phyloP scores from a whole-genome alignment of 2,888 invertebrate genomes.

The Parnassius smintheus region DNA sequence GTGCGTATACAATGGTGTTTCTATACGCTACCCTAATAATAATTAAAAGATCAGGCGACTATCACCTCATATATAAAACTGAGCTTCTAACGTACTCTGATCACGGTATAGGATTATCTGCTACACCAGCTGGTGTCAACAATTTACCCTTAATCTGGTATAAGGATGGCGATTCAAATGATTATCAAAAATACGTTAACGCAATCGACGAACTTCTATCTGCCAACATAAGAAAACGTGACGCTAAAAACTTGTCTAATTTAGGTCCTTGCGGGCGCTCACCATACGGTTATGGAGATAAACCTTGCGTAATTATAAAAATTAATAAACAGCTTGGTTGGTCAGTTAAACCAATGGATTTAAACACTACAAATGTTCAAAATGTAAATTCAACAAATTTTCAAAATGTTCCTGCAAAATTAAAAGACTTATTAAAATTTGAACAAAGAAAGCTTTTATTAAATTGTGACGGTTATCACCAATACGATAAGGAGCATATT shows the following conservation, averaged over 20 bases:
- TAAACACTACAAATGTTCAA: conserved; percentile 39
- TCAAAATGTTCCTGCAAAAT: conserved; percentile 45
- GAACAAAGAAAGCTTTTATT: conserved; percentile 58
- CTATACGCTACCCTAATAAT: conserved; percentile 49
- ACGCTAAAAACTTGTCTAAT: conserved; percentile 28
- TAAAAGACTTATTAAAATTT: conserved; percentile 49
- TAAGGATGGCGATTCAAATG: conserved; percentile 42
- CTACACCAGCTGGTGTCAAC: conserved; percentile 53
- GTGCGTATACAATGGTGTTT: conserved; percentile 53
- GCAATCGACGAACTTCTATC: conserved; percentile 51
- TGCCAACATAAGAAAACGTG: conserved; percentile 42
- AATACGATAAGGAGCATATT: conserved; percentile 66
- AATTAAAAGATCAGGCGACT: conserved; percentile 43
- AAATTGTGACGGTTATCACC: conserved; percentile 56
- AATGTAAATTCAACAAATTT: conserved; percentile 39
- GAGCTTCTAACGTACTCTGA: conserved; percentile 45
- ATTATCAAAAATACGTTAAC: conserved; percentile 55
- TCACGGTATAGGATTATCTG: conserved; percentile 59
- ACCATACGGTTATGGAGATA: conserved; percentile 65
- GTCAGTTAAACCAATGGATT: conserved; percentile 54
- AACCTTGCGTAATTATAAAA: conserved; percentile 63
- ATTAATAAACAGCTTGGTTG: conserved; percentile 62
- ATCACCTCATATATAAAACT: conserved; percentile 36
- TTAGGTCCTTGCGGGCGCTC: conserved; percentile 60
- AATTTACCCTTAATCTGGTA: conserved; percentile 61